phyloP scores from a whole-genome alignment of 2,888 invertebrate genomes.

The Margaritifera margaritifera region DNA sequence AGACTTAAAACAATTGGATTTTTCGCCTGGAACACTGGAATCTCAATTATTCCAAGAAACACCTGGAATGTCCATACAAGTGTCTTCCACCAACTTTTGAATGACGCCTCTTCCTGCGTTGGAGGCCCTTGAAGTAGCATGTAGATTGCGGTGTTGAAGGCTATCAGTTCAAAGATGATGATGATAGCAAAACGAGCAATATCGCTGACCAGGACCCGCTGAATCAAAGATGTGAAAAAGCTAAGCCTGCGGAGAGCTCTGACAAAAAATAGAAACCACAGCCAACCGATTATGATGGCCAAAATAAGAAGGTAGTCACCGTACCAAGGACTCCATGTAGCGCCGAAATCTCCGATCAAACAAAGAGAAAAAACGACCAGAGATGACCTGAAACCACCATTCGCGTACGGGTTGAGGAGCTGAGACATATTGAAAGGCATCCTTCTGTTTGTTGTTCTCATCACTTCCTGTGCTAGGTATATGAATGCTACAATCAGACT shows the following conservation, averaged over 20 bases:
- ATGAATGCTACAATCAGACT: slow-evolving; percentile 24
- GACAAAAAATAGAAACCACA: slow-evolving; percentile 51
- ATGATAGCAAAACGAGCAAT: slow-evolving; percentile 46
- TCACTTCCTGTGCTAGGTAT: slow-evolving; percentile 26
- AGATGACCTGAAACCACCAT: slow-evolving; percentile 40
- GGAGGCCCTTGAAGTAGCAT: slow-evolving; percentile 43
- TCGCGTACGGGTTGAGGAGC: slow-evolving; percentile 37
- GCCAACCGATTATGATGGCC: slow-evolving; percentile 52
- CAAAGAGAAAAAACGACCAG: slow-evolving; percentile 40
- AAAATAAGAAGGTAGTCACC: slow-evolving; percentile 42
- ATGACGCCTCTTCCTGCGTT: slow-evolving; percentile 16
- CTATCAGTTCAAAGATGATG: slow-evolving; percentile 42
- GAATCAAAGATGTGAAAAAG: slow-evolving; percentile 57
- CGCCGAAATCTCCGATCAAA: slow-evolving; percentile 36
- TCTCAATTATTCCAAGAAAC: slow-evolving; percentile 52
- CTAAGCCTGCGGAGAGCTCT: slow-evolving; percentile 49
- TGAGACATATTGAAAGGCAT: slow-evolving; percentile 22
- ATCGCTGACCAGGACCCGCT: slow-evolving; percentile 49
- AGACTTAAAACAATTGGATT: slow-evolving; percentile 38
- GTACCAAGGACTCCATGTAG: slow-evolving; percentile 5
- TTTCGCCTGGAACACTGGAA: slow-evolving; percentile 30
- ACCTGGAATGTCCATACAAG: slow-evolving; percentile 50
- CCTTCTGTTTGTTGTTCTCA: slow-evolving; percentile 11
- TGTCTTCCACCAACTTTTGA: slow-evolving; percentile 27
- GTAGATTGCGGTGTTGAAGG: slow-evolving; percentile 54